These are phyloP conservation scores for Poecilia gillii DNA, from an alignment of 2,797 vertebrate genomes.

Conservation along the genomic window DNA sequence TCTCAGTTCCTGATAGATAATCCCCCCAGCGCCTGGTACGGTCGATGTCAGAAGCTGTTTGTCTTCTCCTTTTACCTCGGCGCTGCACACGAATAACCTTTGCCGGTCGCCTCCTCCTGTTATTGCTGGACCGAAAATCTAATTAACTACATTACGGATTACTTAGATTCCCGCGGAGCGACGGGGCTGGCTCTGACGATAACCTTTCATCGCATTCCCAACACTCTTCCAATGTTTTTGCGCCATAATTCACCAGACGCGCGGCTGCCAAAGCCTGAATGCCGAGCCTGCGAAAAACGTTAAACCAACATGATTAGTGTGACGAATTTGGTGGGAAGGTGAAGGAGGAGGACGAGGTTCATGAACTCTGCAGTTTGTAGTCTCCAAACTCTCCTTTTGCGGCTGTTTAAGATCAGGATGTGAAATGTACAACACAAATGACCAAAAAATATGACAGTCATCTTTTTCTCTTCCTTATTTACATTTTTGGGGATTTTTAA, in stretches of 20 bases:
- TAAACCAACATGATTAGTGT: background rate
- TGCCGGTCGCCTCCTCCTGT: background rate
- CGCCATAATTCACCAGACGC: background rate
- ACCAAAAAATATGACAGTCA: too few species aligned
- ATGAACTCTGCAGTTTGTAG: background rate
- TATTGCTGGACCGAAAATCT: background rate
- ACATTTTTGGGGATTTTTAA: background rate
- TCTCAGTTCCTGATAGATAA: background rate
- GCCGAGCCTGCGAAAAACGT: background rate
- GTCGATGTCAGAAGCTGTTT: background rate
- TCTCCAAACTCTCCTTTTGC: background rate
- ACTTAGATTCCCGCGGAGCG: background rate
- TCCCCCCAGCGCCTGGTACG: background rate
- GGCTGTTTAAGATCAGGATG: background rate
- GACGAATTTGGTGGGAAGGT: background rate
- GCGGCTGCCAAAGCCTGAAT: background rate
- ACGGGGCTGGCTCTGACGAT: background rate
- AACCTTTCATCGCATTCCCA: background rate
- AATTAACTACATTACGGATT: background rate
- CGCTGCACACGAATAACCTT: background rate
- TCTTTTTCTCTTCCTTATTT: background rate
- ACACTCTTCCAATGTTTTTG: background rate
- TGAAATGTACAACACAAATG: too few species aligned
- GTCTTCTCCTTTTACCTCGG: background rate
- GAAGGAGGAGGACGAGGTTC: background rate